Base-by-base conservation (phyloP, 2,888 invertebrate genomes). In the Mycalesis mineus region DNA sequence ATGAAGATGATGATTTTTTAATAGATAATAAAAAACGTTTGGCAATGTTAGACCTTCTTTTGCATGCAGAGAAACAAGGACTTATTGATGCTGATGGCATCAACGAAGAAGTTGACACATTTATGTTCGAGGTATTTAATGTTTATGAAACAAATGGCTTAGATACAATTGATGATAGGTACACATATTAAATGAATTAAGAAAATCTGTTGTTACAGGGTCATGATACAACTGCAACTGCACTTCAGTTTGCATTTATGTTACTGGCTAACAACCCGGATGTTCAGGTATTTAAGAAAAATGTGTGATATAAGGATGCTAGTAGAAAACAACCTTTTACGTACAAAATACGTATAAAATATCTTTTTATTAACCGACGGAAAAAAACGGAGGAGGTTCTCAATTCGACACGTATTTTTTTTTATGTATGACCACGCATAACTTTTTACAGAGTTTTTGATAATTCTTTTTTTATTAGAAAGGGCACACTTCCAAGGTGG, bases 1-100 rank as follows among this genome's bases (percentile, higher is more conserved):
- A 69, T 22, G 68, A 71, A 31, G 54, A 57, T 7, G 40, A 55
- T 42, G 55, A 58, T 28, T 48, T 48, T 49, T 15, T 49, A n/a
- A 49, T 17, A 7, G 52, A 82, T 36, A 54, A 82, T 51, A 91
- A 85, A 69, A 91, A 89, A 59, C 85, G 85, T 7, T 76, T 88
- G 33, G 91, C 91, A 0, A 90, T 92, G 90, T 67, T 92, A 55
- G 91, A 92, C 71, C 80, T 91, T 9, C 68, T 92, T 7, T 68
- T 92, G 15, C 73, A 77, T 8, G 90, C 90, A 0, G 87, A 91
- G 62, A 72, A 77, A 29, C 75, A 88, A 2, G 87, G 84, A 3
- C 67, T 75, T n/a, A 91, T 91, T 37, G 85, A 91, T 63, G 83
- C 85, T 55, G 70, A 74, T 50, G 92, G 91, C n/a, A 91, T 92